Percentiles rank a stretch among this genome's conserved stretches.
Evolutionary conservation across 2,797 vertebrate genomes (phyloP).

Genomic region (Balearica regulorum): DNA sequence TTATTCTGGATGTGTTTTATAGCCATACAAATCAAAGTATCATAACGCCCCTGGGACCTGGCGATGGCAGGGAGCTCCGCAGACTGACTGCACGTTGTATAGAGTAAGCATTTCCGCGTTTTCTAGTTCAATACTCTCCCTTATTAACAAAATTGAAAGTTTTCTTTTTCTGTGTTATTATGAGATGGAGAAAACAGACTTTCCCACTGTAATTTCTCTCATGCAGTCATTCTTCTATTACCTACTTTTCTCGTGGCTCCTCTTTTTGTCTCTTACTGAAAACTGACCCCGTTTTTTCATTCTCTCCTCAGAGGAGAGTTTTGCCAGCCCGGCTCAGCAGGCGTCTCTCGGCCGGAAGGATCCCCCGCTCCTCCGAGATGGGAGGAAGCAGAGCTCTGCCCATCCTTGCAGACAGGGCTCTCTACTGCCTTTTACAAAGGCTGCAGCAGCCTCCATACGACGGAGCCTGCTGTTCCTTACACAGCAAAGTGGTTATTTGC

Average conservation of each 20-base stretch:
- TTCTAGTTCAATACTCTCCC: neutral
- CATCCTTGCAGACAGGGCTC: neutral
- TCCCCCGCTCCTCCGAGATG: neutral
- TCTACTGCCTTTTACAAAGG: neutral
- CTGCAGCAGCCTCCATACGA: neutral
- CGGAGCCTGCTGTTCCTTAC: neutral
- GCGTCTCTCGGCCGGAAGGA: fast-evolving
- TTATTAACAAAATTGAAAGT: neutral
- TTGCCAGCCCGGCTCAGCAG: neutral
- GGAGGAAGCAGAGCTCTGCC: neutral
- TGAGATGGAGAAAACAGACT: neutral
- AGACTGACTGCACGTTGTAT: neutral
- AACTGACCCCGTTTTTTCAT: neutral
- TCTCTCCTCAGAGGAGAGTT: neutral
- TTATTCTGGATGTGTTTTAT: neutral
- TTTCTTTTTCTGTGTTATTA: neutral
- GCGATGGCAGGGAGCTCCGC: neutral
- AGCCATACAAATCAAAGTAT: neutral
- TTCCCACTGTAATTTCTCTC: neutral
- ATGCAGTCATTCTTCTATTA: neutral
- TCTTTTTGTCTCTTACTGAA: neutral
- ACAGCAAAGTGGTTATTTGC: neutral
- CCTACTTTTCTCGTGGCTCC: neutral
- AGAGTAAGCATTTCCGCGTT: neutral
- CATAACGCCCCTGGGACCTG: neutral